Conservation (phyloP, 2,888 invertebrate genomes). For the Melanostoma mellinum region DNA sequence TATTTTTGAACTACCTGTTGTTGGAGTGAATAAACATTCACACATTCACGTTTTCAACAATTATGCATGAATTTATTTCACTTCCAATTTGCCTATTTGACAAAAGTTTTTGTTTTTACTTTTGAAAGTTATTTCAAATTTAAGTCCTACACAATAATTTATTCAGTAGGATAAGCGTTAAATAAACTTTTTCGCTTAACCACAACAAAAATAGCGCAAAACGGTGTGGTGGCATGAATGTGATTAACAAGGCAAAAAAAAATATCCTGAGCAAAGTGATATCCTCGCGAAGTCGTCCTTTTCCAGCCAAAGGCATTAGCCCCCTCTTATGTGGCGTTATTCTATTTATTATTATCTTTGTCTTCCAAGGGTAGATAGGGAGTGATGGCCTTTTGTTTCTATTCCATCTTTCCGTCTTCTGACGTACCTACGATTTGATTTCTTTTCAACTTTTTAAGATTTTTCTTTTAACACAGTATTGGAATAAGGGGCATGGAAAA, state of each 20-base stretch:
- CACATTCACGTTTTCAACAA: no score
- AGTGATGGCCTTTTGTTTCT: conserved; percentile 18
- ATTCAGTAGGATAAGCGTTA: conserved; percentile 52
- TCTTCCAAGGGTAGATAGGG: background rate
- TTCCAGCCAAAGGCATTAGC: conserved; percentile 24
- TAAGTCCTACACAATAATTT: conserved; percentile 52
- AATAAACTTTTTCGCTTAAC: conserved; percentile 27
- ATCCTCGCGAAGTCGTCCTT: conserved; percentile 22
- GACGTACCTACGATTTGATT: conserved; percentile 59
- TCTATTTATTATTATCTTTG: conserved; percentile 31
- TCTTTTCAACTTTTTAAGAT: conserved; percentile 60
- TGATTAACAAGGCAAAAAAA: conserved; percentile 54
- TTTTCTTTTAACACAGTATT: conserved; percentile 25
- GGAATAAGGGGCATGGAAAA: conserved; percentile 12
- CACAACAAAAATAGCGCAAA: background rate
- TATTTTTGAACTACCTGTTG: no score
- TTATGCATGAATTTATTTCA: no score
- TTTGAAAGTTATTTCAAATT: background rate
- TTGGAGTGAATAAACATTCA: no score
- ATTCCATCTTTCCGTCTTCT: conserved; percentile 30
- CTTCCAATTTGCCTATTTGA: no score
- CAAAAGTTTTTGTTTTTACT: no score
- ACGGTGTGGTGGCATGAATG: conserved; percentile 43
- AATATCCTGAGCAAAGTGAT: conserved; percentile 12
- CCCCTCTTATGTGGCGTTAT: conserved; percentile 27